Percentiles rank a stretch among this genome's conserved stretches.
Evolutionary conservation across 1,140 invertebrate species (phyloP).

Genomic region (Spodoptera litura): DNA sequence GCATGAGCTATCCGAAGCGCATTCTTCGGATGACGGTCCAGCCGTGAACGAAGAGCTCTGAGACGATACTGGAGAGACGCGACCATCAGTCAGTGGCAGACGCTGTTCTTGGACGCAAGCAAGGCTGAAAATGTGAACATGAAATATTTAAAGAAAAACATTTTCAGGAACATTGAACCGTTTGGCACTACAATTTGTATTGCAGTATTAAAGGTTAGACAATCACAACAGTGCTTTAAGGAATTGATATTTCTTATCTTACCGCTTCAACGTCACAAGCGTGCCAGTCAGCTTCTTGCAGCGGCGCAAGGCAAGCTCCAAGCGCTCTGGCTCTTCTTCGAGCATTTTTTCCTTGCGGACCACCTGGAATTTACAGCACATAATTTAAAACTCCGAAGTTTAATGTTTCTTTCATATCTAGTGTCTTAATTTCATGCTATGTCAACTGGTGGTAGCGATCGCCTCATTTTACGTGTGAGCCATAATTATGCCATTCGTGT

Average conservation of each 20-base stretch:
- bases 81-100: conserved; percentile 90
- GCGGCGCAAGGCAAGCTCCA: conserved; percentile 95
- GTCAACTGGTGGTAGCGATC: no score
- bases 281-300: conserved; percentile 99
- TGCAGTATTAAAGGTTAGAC: no score
- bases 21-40: conserved; percentile 78
- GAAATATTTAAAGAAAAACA: no score
- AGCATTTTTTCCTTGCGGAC: conserved; percentile 98
- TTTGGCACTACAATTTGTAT: no score
- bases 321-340: conserved; percentile 96
- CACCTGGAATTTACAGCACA: conserved; percentile 84
- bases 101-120: conserved; percentile 98
- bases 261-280: conserved; percentile 98
- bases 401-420: no score
- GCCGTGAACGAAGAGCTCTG: conserved; percentile 74
- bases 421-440: no score
- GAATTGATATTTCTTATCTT: conserved; percentile 51
- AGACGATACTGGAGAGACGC: conserved; percentile 87
- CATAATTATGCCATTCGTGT: no score
- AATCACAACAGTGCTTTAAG: not conserved
- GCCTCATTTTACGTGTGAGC: no score
- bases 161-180: no score
- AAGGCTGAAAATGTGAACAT: conserved; percentile 87
- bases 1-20: conserved; percentile 85
- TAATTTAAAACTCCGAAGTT: no score